Conservation (phyloP, 2,888 invertebrate genomes). For the Dicranocentrus wangi region DNA sequence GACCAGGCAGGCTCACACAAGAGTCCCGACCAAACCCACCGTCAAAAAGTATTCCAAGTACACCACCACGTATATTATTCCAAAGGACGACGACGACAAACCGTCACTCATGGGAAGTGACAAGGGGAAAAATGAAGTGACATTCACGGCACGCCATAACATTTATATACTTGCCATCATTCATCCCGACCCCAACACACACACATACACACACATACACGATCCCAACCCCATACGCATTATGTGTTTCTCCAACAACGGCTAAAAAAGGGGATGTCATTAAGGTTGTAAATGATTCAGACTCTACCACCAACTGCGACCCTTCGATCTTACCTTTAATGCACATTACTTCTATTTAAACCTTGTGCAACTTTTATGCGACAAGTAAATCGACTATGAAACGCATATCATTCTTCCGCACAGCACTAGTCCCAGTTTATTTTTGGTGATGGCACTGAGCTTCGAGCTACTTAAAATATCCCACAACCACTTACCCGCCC, state of each 20-base stretch:
- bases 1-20: no score
- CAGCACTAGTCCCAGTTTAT: no score
- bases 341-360: constrained; percentile 17
- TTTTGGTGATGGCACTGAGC: no score
- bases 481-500: no score
- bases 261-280: constrained; percentile 27
- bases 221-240: neutral
- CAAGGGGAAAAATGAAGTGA: constrained; percentile 64
- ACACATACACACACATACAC: constrained; percentile 13
- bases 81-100: constrained; percentile 52
- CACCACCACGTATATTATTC: no score
- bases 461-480: no score
- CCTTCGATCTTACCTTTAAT: constrained; percentile 33
- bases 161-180: constrained; percentile 54
- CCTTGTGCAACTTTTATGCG: constrained; percentile 6
- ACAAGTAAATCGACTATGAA: neutral
- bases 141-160: constrained; percentile 60
- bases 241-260: neutral
- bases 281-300: constrained; percentile 55
- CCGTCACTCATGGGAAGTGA: constrained; percentile 52
- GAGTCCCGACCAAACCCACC: no score
- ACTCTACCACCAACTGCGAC: constrained; percentile 51
- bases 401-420: no score
- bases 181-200: constrained; percentile 4
- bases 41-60: no score